Percentiles rank a stretch among this genome's conserved stretches.
Conservation (phyloP, 2,888 invertebrate genomes). For the Baronia brevicornis region DNA sequence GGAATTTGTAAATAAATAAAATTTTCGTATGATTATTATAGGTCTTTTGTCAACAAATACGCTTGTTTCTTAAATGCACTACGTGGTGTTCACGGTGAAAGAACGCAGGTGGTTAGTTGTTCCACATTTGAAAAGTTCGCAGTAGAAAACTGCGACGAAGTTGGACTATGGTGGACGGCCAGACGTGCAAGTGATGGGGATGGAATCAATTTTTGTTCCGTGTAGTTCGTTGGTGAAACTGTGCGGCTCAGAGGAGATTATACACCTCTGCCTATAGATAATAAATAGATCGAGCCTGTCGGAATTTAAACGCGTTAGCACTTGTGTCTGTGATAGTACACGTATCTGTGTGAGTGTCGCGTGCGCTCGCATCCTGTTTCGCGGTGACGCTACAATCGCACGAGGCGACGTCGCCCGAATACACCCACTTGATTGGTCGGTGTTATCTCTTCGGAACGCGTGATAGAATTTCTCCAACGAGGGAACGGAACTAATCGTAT, state of each 20-base stretch:
- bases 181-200: too few species aligned
- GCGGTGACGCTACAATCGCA: conserved; percentile 60
- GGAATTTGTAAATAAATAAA: too few species aligned
- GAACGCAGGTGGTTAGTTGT: too few species aligned
- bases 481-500: conserved; percentile 55
- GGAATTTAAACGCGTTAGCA: conserved; percentile 5
- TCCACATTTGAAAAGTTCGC: too few species aligned
- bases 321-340: conserved; percentile 10
- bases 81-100: too few species aligned
- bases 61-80: too few species aligned
- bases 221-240: conserved; percentile 10
- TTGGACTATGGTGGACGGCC: too few species aligned
- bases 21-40: too few species aligned
- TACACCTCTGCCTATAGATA: not conserved
- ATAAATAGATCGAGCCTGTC: too few species aligned
- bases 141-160: too few species aligned
- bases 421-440: conserved; percentile 57
- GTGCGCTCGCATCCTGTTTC: conserved; percentile 63
- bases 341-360: conserved; percentile 39
- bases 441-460: conserved; percentile 57
- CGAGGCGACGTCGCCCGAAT: conserved; percentile 56
- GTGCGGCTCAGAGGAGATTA: conserved; percentile 5
- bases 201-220: too few species aligned
- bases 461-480: conserved; percentile 64
- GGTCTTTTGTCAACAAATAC: too few species aligned